Evolutionary conservation across 2,113 vertebrate genomes (phyloP).

Genomic region (Gymnobelideus leadbeateri): DNA sequence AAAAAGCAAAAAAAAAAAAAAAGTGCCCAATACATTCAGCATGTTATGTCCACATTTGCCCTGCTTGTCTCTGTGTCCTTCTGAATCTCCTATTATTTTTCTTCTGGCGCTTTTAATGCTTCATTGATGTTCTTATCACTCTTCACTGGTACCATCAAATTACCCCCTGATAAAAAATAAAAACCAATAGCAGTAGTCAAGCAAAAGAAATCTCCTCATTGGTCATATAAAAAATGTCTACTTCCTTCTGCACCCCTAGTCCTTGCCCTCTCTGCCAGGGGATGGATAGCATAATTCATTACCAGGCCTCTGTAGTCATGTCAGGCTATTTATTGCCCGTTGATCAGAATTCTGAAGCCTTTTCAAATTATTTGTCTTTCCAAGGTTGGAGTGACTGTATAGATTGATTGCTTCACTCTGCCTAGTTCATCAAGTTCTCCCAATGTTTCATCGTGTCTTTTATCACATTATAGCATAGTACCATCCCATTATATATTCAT

Average conservation of each 20-base stretch:
- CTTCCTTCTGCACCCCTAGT: background rate
- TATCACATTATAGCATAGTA: background rate
- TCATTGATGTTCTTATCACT: too few species aligned
- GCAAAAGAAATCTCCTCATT: too few species aligned
- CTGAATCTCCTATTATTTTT: too few species aligned
- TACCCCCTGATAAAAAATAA: too few species aligned
- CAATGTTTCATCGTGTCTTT: background rate
- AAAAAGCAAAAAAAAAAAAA: too few species aligned
- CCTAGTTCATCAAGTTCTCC: background rate
- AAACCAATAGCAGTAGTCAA: too few species aligned
- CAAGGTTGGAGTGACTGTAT: background rate
- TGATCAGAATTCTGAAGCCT: background rate
- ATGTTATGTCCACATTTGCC: too few species aligned
- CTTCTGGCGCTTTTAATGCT: too few species aligned
- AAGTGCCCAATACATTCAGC: too few species aligned
- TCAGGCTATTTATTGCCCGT: background rate
- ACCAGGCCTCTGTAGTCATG: background rate
- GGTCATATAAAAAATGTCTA: background rate
- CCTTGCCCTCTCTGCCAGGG: background rate
- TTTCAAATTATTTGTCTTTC: background rate
- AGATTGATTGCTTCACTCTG: background rate
- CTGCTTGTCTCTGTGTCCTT: too few species aligned
- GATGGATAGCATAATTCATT: background rate
- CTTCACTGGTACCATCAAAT: too few species aligned
- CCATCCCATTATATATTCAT: background rate